These are phyloP conservation scores for Pterostichus niger DNA, from an alignment of 2,888 invertebrate genomes.

Conservation along the genomic window DNA sequence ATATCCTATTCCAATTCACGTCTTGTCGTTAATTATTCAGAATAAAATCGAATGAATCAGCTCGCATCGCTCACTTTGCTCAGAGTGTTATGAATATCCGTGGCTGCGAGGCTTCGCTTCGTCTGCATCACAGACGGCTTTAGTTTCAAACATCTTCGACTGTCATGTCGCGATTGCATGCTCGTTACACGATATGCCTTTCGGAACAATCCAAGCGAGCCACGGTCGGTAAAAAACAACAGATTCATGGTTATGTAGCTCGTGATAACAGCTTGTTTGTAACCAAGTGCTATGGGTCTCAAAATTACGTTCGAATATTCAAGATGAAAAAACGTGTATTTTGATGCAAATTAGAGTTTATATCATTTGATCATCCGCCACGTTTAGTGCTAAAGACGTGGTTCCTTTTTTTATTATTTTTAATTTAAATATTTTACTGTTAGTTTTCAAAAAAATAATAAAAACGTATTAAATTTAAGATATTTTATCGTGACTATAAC, in stretches of 20 bases:
- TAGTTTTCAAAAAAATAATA: background rate
- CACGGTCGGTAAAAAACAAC: constrained; percentile 44
- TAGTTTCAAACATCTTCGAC: constrained; percentile 56
- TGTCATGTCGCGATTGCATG: constrained; percentile 62
- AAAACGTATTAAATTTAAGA: too few relatives aligned
- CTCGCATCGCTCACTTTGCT: constrained; percentile 9
- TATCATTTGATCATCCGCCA: constrained; percentile 8
- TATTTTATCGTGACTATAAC: too few relatives aligned
- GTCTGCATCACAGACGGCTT: constrained; percentile 48
- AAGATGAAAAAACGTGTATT: background rate
- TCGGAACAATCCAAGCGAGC: constrained; percentile 54
- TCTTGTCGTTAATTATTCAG: constrained; percentile 20
- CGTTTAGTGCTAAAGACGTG: background rate
- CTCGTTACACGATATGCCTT: constrained; percentile 65
- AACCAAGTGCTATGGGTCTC: constrained; percentile 11
- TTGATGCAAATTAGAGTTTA: background rate
- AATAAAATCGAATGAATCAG: constrained; percentile 21
- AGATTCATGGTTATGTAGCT: constrained; percentile 61
- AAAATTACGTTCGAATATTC: background rate
- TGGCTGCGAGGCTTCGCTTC: constrained; percentile 5
- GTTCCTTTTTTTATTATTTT: background rate
- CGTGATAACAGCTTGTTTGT: constrained; percentile 58
- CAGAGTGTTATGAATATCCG: constrained; percentile 50
- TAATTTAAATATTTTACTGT: too few relatives aligned
- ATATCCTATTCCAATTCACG: constrained; percentile 10